A percentile compares a stretch with the other conserved stretches of the same genome.
Conservation (phyloP, 1,140 invertebrate species). For the Tetramorium simillimum region DNA sequence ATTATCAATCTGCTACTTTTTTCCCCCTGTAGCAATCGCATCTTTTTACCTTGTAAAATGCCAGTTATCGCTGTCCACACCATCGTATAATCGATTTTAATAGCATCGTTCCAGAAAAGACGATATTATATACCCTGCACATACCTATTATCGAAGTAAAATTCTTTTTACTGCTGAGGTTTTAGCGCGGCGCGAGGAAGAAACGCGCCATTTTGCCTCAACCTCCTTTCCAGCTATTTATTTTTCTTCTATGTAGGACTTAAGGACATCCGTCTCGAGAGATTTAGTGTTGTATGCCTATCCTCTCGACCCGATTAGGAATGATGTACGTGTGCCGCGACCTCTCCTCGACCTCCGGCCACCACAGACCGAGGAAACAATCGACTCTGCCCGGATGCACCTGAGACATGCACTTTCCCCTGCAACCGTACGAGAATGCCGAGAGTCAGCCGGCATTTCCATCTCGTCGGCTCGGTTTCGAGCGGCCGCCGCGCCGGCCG, state of each 20-base stretch:
- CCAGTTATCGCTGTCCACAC: conserved; percentile 8
- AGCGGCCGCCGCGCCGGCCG: not conserved
- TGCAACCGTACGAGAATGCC: conserved; percentile 21
- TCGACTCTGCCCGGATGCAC: conserved; percentile 54
- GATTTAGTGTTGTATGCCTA: conserved; percentile 67
- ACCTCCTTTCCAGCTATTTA: conserved; percentile 71
- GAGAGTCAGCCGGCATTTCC: conserved; percentile 56
- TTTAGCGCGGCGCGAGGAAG: conserved; percentile 42
- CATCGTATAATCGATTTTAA: not conserved
- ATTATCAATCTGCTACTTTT: not conserved
- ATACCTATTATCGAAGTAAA: conserved; percentile 57
- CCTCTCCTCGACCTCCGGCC: conserved; percentile 55
- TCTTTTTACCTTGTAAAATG: not conserved
- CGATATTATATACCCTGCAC: not conserved
- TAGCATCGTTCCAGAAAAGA: conserved; percentile 54
- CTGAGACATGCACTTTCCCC: conserved; percentile 73
- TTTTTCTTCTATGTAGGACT: conserved; percentile 71
- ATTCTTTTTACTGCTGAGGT: conserved; percentile 55
- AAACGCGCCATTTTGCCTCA: conserved; percentile 64
- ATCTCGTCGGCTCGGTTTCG: conserved; percentile 59
- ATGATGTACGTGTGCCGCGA: conserved; percentile 58
- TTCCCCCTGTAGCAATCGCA: not conserved
- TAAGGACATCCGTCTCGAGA: conserved; percentile 62
- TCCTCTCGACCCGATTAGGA: conserved; percentile 69
- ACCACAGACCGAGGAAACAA: not conserved